Base-by-base conservation (phyloP, 2,797 vertebrate genomes). In the Hydrolagus colliei region DNA sequence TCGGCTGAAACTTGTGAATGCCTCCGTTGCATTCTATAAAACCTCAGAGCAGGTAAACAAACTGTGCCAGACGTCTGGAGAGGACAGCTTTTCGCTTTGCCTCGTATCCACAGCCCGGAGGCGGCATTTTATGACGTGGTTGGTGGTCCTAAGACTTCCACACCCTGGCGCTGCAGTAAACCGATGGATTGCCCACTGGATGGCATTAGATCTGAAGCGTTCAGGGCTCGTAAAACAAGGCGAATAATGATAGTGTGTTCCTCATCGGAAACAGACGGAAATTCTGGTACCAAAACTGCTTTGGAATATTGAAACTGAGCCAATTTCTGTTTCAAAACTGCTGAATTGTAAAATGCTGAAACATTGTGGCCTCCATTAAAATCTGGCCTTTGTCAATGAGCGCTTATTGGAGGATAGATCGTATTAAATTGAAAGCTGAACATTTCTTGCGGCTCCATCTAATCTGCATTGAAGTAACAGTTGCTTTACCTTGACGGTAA, bases 11-110 rank as follows among this genome's bases (percentile, higher is more conserved):
- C 96, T 99, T 63, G 97, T 99, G 88, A 99, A 99, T 20, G 97
- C 98, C 0, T 99, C 98, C 0, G 98, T 99, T 86, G 98, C 97
- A 90, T 99, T 99, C 92, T 99, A 99, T 91, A 99, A 99, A 91
- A 99, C 98, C 22, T 99, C 97, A 0, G 98, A 99, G 89, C 98
- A 99, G 96, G 97, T 98, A 89, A 10, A 88, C 10, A 63, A 86
- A 22, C 52, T 16, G 63, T 79, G 35, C 63, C 35, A 35, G 32
- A 63, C 22, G 20, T 12, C 8, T 78, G n/a, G 22, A 35, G 10
- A 35, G 67, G 62, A 4, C 7, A 1, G 63, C 0, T 68, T 67
- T 41, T 82, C 27, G 6, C 65, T 27, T 65, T 63, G 62, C 9
- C 65, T 41, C 63, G 67, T 4, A 79, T 79, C n/a, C 27, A 20